phyloP scores from a whole-genome alignment of 2,888 invertebrate species.

The Kryphioiulus occultus region DNA sequence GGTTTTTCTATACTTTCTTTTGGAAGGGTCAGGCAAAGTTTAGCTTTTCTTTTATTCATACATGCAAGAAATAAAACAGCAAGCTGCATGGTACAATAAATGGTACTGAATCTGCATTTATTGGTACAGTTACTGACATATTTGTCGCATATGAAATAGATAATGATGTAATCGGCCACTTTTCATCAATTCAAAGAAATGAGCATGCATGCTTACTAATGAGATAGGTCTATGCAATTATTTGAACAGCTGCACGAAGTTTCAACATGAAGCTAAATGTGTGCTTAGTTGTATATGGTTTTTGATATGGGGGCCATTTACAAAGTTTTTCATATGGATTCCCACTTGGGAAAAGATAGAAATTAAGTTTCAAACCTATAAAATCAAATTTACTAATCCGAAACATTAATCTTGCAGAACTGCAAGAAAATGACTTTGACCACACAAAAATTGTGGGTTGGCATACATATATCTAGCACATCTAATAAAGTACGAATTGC shows the following conservation, averaged over 20 bases:
- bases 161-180: not conserved
- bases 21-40: not conserved
- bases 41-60: not conserved
- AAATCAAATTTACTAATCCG: too few relatives aligned
- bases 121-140: too few relatives aligned
- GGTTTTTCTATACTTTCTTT: not conserved
- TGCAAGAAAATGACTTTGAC: too few relatives aligned
- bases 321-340: too few relatives aligned
- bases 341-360: too few relatives aligned
- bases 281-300: not conserved
- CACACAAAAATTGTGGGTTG: too few relatives aligned
- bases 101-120: not conserved
- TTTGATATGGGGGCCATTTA: not conserved
- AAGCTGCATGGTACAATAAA: not conserved
- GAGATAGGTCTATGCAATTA: not conserved
- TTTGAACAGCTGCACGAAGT: not conserved
- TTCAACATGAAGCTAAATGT: not conserved
- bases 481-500: too few relatives aligned
- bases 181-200: not conserved
- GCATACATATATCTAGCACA: too few relatives aligned
- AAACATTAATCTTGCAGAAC: too few relatives aligned
- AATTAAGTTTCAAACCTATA: too few relatives aligned
- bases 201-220: not conserved
- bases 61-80: not conserved
- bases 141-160: not conserved